A percentile compares a stretch with the other conserved stretches of the same genome.
phyloP scores from a whole-genome alignment of 2,888 invertebrate genomes.

The Drosophila nr. perissopoda region DNA sequence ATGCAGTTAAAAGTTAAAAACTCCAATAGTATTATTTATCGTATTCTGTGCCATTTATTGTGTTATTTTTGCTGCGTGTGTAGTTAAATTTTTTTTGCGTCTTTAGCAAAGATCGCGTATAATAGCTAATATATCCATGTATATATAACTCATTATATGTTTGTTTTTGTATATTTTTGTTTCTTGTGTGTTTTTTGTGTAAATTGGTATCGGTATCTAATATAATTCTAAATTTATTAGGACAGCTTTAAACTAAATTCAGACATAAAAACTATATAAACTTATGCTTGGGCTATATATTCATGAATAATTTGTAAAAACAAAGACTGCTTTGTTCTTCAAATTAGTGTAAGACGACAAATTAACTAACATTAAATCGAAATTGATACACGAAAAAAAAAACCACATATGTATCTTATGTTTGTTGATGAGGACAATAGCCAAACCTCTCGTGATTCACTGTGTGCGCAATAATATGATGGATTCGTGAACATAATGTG shows the following conservation, averaged over 20 bases:
- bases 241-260: constrained; percentile 64
- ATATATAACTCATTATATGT: constrained; percentile 55
- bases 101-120: constrained; percentile 44
- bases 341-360: constrained; percentile 33
- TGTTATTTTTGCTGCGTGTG: constrained; percentile 67
- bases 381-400: constrained; percentile 28
- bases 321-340: constrained; percentile 36
- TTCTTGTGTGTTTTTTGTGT: constrained; percentile 12
- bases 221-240: constrained; percentile 67
- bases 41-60: constrained; percentile 75
- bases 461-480: constrained; percentile 21
- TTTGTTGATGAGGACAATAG: constrained; percentile 25
- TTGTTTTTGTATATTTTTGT: constrained; percentile 10
- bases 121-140: constrained; percentile 62
- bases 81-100: constrained; percentile 50
- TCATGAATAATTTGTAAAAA: constrained; percentile 41
- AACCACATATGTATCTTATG: constrained; percentile 21
- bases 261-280: constrained; percentile 53
- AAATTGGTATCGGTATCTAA: constrained; percentile 56
- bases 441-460: constrained; percentile 20
- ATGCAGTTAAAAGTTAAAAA: neutral
- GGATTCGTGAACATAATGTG: constrained; percentile 5
- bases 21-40: constrained; percentile 32
- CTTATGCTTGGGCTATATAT: constrained; percentile 48
- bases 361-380: constrained; percentile 48